Conservation (phyloP, 1,140 invertebrate genomes). For the Brachionus sp. region DNA sequence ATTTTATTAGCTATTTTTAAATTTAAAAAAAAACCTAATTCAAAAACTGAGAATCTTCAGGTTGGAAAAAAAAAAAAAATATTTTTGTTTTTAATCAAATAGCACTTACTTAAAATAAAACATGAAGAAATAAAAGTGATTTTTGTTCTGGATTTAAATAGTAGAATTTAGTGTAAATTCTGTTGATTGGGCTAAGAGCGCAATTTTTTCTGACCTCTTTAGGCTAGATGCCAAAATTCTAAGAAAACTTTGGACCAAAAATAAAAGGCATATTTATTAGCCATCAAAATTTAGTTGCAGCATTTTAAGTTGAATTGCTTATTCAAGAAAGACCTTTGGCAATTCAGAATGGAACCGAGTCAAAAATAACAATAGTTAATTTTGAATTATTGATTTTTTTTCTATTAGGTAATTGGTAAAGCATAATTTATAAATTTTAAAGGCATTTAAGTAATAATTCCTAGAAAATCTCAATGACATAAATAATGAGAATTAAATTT, state of each 20-base stretch:
- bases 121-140: too few relatives aligned
- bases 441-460: not conserved
- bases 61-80: not conserved
- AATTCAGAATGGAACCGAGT: not conserved
- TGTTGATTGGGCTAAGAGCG: not conserved
- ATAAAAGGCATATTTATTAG: too few relatives aligned
- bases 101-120: too few relatives aligned
- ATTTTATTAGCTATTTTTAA: not conserved
- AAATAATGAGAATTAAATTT: not conserved
- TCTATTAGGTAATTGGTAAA: not conserved
- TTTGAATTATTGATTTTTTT: conserved; percentile 17
- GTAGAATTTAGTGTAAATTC: too few relatives aligned
- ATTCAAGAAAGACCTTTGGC: too few relatives aligned
- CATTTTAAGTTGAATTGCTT: too few relatives aligned
- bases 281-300: too few relatives aligned
- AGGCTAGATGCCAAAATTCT: not conserved
- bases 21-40: not conserved
- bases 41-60: not conserved
- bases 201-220: not conserved
- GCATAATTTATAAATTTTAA: conserved; percentile 14
- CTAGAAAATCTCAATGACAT: conserved; percentile 15
- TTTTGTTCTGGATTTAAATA: too few relatives aligned
- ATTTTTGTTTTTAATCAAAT: too few relatives aligned
- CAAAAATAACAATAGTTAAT: not conserved
- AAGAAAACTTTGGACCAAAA: not conserved